Evolutionary conservation across 2,888 invertebrate species (phyloP).

Genomic region (Lasiommata megera): DNA sequence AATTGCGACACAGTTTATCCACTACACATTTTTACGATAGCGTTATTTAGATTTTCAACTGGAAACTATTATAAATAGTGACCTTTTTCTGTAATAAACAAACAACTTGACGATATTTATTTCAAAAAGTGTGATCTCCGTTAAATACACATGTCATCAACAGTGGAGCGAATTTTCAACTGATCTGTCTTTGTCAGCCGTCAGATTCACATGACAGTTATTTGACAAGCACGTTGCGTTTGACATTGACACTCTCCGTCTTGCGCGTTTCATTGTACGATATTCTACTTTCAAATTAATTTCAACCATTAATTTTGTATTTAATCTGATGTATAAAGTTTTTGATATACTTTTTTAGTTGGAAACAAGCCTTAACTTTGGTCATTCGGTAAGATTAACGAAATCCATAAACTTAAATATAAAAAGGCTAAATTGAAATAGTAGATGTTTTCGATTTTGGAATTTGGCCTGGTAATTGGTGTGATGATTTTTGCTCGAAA

Average conservation of each 20-base stretch:
- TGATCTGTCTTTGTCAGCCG: slow-evolving; percentile 14
- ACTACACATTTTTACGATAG: slow-evolving; percentile 46
- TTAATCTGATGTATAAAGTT: no score
- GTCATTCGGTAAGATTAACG: no score
- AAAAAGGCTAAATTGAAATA: no score
- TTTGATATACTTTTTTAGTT: no score
- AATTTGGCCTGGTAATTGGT: no score
- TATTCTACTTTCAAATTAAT: no score
- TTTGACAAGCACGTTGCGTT: slow-evolving; percentile 12
- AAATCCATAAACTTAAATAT: no score
- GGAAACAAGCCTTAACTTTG: no score
- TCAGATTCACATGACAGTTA: background rate
- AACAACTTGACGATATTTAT: slow-evolving; percentile 23
- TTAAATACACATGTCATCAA: slow-evolving; percentile 22
- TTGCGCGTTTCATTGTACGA: background rate
- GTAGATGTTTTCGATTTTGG: no score
- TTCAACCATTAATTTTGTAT: no score
- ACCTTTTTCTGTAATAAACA: slow-evolving; percentile 16
- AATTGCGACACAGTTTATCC: slow-evolving; percentile 50
- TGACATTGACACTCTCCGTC: slow-evolving; percentile 13
- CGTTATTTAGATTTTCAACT: background rate
- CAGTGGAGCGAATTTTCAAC: slow-evolving; percentile 26
- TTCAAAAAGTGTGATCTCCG: slow-evolving; percentile 15
- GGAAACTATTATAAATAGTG: slow-evolving; percentile 6
- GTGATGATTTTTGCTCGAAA: no score